phyloP scores from a whole-genome alignment of 92 coral and sea anemone genomes.

The Porites rus region DNA sequence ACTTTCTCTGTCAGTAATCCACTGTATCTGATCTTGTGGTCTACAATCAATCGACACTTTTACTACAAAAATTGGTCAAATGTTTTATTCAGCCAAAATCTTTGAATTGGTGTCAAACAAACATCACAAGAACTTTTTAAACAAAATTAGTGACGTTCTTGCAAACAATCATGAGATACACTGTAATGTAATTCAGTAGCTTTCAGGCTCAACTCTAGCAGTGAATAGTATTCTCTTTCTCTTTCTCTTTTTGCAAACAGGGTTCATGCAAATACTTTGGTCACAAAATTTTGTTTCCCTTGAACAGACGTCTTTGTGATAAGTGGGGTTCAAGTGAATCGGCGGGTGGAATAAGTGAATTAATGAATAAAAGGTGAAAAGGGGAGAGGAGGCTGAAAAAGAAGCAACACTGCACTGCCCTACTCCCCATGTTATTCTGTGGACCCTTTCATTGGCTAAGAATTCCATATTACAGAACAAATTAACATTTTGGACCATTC shows the following conservation, averaged over 20 bases:
- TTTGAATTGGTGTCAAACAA: neutral
- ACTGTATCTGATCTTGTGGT: neutral
- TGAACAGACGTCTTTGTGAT: too few relatives aligned
- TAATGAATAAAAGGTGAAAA: too few relatives aligned
- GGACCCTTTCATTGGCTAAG: too few relatives aligned
- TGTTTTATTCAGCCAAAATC: neutral
- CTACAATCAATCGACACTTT: neutral
- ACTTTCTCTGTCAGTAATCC: slow-evolving; percentile 23
- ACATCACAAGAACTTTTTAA: neutral
- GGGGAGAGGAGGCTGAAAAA: too few relatives aligned
- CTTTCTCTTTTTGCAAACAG: neutral
- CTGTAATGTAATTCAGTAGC: neutral
- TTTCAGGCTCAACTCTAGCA: neutral
- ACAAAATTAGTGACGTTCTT: too few relatives aligned
- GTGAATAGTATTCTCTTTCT: neutral
- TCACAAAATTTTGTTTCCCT: neutral
- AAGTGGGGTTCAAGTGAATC: too few relatives aligned
- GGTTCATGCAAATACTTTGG: neutral
- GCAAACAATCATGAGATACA: too few relatives aligned
- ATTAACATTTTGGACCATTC: too few relatives aligned
- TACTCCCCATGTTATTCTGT: too few relatives aligned
- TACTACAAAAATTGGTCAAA: neutral
- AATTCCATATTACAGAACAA: too few relatives aligned
- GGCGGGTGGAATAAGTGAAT: too few relatives aligned
- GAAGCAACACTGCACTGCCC: too few relatives aligned